Base-by-base conservation (phyloP, 2,888 invertebrate species). In the Pristionchus mayeri region DNA sequence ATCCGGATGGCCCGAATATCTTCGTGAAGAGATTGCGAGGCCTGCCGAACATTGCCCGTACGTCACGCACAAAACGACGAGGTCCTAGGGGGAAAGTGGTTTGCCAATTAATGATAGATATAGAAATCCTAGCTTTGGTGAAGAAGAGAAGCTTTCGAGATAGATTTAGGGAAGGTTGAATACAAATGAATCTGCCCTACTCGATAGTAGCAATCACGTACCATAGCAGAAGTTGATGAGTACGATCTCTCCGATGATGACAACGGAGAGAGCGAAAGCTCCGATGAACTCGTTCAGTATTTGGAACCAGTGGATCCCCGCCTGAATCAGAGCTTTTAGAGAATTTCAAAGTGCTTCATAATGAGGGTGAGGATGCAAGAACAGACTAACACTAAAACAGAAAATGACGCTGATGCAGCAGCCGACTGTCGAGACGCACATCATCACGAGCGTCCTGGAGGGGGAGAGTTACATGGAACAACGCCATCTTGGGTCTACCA, bases 231-330 rank as follows among this genome's bases (percentile, higher is more conserved):
- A 75, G 13, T 40, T 75, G 34, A 84, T 84, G 54, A 71, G 34
- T 2, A 84, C 37, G 50, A 84, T 34, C 54, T 84, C 84, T 37
- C 30, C 40, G 24, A 84, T 54, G 40, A 84, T 75, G 16, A 71
- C 71, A 4, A 75, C 21, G 4, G 27, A 71, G 16, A 84, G 84
- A n/a, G 84, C 48, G 54, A 84, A 71, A n/a, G 71, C 30, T 9
- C 71, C 71, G 40, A 84, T 24, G 75, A 40, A 71, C 4, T 75
- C 84, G 37, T 75, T 84, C 52, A 75, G 44, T 16, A 84, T 27
- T 54, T 50, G 57, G 84, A 84, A 84, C 52, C 48, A 84, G 54
- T 71, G 84, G 44, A 71, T 75, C 13, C 84, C 84, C 18, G 48
- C 27, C 84, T 84, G 83, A 4, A 54, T 1, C 6, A 13, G 21